Evolutionary conservation across 2,888 invertebrate species (phyloP).

Genomic region (Chouioia cunea): DNA sequence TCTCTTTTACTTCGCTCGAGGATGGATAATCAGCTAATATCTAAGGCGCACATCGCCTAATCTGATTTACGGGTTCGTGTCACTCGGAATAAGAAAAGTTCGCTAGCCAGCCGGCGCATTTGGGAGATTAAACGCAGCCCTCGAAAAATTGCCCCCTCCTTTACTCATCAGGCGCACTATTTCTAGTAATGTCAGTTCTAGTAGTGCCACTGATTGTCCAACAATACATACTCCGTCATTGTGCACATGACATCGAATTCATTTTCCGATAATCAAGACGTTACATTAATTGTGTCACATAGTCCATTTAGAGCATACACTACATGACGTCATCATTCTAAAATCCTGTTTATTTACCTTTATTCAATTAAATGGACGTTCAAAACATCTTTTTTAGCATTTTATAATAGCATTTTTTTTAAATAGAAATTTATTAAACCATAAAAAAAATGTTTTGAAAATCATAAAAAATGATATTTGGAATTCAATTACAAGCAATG

Average conservation of each 20-base stretch:
- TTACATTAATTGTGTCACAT: background rate
- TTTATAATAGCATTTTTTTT: no score
- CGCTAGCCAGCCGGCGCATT: constrained; percentile 20
- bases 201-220: no score
- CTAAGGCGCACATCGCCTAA: constrained; percentile 39
- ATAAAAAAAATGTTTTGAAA: no score
- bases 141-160: constrained; percentile 22
- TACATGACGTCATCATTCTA: no score
- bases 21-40: constrained; percentile 46
- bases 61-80: constrained; percentile 45
- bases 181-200: background rate
- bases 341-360: no score
- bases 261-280: constrained; percentile 36
- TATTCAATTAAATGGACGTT: no score
- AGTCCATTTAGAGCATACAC: no score
- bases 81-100: constrained; percentile 47
- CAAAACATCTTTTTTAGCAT: no score
- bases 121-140: constrained; percentile 37
- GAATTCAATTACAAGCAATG: no score
- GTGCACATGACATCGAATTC: constrained; percentile 23
- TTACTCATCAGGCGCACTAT: background rate
- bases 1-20: constrained; percentile 8
- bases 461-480: no score
- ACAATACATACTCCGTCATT: no score
- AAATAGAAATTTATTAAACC: no score